Evolutionary conservation across 2,113 vertebrate genomes (phyloP), one percentile per base, ranked within the genome.

Genomic region (human (Homo sapiens)): DNA sequence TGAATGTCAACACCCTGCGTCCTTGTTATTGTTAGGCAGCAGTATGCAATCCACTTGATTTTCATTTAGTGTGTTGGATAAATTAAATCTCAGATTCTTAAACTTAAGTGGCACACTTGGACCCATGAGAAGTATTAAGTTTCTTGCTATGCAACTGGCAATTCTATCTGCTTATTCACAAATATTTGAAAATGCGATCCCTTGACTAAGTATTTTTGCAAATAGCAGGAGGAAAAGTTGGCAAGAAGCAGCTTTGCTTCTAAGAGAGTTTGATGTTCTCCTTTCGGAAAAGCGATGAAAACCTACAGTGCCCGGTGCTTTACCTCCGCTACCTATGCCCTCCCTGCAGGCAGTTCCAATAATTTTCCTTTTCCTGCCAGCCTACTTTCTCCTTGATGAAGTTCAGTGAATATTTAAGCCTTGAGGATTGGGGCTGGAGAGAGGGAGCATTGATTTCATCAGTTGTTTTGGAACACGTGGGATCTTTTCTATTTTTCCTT

Each of bases 101-200:
- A 94, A 92, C 0, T 18, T 8, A 84, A 10, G 55, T 92, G 89
- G 83, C 68, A 57, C 40, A 7, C 16, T 79, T 10, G 23, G 83
- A 12, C 83, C 64, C 17, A 0, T 13, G 78, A 90, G 94, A 89
- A 23, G 73, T 25, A 30, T 80, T 76, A 75, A 11, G 0, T 79
- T 38, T 5, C 78, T 90, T 72, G 0, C 0, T 3, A 59, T 81
- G 72, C 17, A 8, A 78, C 93, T 23, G 79, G 68, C 35, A 89
- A 20, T 82, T 84, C 50, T 52, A 32, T 96, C 94, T 97, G 90
- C 95, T 98, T 97, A 91, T 94, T 97, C 97, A 88, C 97, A 97
- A 97, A 98, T 96, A 97, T 96, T 94, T 98, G 96, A 98, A 97
- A 70, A 80, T 30, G 23, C 48, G 35, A 50, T 93, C 81, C 22